A percentile compares a stretch with the other conserved stretches of the same genome.
Conservation (phyloP, 2,888 invertebrate species). For the Pristionchus japonicus region DNA sequence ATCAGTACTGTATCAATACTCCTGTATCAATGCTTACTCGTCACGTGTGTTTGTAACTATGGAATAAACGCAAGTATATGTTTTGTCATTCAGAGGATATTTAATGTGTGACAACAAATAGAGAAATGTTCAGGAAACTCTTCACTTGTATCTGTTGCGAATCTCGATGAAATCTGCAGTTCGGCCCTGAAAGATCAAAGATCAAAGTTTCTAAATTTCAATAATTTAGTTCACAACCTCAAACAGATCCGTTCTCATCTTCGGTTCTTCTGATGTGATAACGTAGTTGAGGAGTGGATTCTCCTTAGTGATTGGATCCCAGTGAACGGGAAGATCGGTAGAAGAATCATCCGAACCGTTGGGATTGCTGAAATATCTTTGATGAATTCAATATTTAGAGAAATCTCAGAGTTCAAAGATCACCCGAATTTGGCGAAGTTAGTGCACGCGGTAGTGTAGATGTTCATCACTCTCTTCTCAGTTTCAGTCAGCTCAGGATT, state of each 20-base stretch:
- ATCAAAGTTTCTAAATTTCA: not conserved
- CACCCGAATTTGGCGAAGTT: not conserved
- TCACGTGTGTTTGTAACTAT: not conserved
- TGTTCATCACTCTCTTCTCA: not conserved
- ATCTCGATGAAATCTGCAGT: not conserved
- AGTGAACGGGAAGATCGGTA: not conserved
- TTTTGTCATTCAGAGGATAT: too few species aligned
- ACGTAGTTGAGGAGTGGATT: not conserved
- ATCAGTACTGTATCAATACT: not conserved
- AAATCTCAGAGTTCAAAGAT: not conserved
- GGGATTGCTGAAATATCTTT: not conserved
- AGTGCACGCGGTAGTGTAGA: not conserved
- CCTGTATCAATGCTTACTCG: not conserved
- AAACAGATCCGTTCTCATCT: not conserved
- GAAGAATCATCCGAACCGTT: not conserved
- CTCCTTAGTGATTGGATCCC: not conserved
- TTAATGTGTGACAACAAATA: too few species aligned
- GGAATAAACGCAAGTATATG: not conserved
- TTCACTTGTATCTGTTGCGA: not conserved
- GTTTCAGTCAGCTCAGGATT: not conserved
- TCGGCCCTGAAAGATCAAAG: not conserved
- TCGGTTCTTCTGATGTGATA: not conserved
- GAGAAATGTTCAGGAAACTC: not conserved
- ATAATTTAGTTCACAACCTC: not conserved
- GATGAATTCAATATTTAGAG: not conserved